These are phyloP conservation scores for Lasioglossum figueresi DNA, from an alignment of 2,888 invertebrate species.

Conservation along the genomic window DNA sequence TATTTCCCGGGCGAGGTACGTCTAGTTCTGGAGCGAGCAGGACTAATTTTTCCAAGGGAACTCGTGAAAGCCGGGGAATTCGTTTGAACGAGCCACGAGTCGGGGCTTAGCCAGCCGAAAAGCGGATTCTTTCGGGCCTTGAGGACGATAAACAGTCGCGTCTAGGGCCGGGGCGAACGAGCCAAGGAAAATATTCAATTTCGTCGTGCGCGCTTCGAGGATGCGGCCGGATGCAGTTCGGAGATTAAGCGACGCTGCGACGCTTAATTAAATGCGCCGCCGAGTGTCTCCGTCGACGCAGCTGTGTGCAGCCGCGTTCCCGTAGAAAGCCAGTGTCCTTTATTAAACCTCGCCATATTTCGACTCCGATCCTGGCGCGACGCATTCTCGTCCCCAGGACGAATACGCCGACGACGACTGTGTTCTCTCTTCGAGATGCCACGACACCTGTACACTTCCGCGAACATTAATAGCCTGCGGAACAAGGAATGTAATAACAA, in stretches of 20 bases:
- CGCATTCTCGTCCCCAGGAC: conserved; percentile 15
- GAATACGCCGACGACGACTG: conserved; percentile 9
- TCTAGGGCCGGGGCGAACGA: neutral
- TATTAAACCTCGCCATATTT: conserved; percentile 59
- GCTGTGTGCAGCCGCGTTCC: conserved; percentile 33
- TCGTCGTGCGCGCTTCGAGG: conserved; percentile 35
- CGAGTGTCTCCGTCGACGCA: conserved; percentile 50
- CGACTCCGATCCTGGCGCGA: conserved; percentile 29
- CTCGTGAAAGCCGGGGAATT: neutral
- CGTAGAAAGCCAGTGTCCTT: conserved; percentile 43
- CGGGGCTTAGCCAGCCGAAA: neutral
- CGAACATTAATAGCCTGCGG: conserved; percentile 36
- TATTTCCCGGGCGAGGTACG: neutral
- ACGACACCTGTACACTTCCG: conserved; percentile 39
- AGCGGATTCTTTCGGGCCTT: neutral
- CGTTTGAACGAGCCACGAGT: conserved; percentile 14
- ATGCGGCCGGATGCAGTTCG: conserved; percentile 46
- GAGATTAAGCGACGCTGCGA: conserved; percentile 57
- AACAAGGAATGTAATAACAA: conserved; percentile 51
- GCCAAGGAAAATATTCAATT: conserved; percentile 54
- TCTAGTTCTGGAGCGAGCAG: neutral
- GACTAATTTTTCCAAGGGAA: neutral
- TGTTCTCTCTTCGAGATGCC: conserved; percentile 13
- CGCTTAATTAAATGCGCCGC: conserved; percentile 60
- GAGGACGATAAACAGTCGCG: conserved; percentile 24